Evolutionary conservation across 1,140 invertebrate species (phyloP).

Genomic region (Rhyacophila brunnea): DNA sequence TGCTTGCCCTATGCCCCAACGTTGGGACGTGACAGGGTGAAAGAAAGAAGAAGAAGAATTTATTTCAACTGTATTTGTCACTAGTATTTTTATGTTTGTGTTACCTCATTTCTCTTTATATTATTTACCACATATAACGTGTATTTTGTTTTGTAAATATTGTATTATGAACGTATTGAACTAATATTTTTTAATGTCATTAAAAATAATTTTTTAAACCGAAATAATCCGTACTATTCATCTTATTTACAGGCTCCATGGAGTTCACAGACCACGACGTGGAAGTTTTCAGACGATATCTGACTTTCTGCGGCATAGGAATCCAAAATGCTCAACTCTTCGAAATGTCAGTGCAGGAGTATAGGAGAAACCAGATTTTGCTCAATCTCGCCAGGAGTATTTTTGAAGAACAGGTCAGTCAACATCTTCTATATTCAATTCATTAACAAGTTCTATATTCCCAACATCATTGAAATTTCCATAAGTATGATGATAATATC

Average conservation of each 20-base stretch:
- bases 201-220: neutral
- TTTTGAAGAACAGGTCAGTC: slow-evolving; percentile 69
- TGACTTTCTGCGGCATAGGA: slow-evolving; percentile 96
- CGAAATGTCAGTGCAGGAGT: slow-evolving; percentile 90
- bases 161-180: too few relatives aligned
- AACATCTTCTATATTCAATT: too few relatives aligned
- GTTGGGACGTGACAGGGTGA: too few relatives aligned
- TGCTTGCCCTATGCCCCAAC: too few relatives aligned
- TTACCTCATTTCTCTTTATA: neutral
- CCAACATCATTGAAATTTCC: too few relatives aligned
- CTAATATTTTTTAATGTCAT: neutral
- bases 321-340: slow-evolving; percentile 97
- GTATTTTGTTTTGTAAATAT: neutral
- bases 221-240: too few relatives aligned
- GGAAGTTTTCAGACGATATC: slow-evolving; percentile 81
- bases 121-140: too few relatives aligned
- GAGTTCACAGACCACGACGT: slow-evolving; percentile 89
- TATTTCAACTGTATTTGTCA: too few relatives aligned
- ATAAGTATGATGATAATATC: too few relatives aligned
- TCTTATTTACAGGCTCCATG: slow-evolving; percentile 56
- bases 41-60: too few relatives aligned
- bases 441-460: too few relatives aligned
- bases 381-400: slow-evolving; percentile 84
- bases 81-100: too few relatives aligned
- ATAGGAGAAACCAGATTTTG: slow-evolving; percentile 89